These are phyloP conservation scores for Oncorhynchus kisutch DNA, from an alignment of 2,113 vertebrate genomes.

Conservation along the genomic window DNA sequence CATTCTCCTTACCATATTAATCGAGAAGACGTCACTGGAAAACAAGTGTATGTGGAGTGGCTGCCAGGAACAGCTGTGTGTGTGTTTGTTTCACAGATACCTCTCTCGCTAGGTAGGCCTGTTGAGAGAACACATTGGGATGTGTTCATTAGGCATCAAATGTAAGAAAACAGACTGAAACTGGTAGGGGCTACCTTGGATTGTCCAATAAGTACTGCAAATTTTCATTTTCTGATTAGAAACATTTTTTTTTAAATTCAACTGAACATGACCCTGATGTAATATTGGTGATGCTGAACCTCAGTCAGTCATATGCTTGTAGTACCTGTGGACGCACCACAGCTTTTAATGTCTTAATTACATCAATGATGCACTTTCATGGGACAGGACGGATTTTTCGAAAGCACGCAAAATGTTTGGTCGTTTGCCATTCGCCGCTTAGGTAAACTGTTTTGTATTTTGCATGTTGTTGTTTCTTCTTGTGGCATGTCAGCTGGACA, in stretches of 20 bases:
- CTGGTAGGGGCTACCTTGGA: too few species aligned
- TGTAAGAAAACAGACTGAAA: too few species aligned
- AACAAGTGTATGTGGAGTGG: not conserved
- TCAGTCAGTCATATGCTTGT: not conserved
- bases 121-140: too few species aligned
- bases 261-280: not conserved
- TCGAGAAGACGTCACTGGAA: not conserved
- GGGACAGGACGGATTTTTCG: conserved; percentile 14
- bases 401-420: conserved; percentile 18
- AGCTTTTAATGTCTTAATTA: not conserved
- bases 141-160: too few species aligned
- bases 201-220: too few species aligned
- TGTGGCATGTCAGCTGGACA: not conserved
- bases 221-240: too few species aligned
- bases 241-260: too few species aligned
- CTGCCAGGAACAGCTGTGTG: not conserved
- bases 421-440: not conserved
- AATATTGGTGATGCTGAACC: not conserved
- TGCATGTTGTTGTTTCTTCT: not conserved
- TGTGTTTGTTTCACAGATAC: not conserved
- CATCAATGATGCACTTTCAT: conserved; percentile 29
- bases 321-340: not conserved
- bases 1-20: not conserved
- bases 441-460: conserved; percentile 39
- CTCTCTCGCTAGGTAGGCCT: not conserved